These are phyloP conservation scores for Panthera leo DNA, from an alignment of 2,113 vertebrate genomes.

Conservation along the genomic window DNA sequence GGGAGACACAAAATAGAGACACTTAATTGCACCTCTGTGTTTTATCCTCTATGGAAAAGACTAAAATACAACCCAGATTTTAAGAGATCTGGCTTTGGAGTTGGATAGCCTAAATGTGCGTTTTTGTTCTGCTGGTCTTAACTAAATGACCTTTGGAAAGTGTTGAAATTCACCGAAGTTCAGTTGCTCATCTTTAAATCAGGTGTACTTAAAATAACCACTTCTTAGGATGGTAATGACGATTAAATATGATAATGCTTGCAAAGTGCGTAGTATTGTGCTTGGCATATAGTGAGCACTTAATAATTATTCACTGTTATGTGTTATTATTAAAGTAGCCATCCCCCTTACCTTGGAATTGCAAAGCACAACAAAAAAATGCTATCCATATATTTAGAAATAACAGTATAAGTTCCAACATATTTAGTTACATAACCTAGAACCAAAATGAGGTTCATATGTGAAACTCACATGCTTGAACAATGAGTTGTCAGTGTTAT, in stretches of 20 bases:
- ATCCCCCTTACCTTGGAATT: not conserved
- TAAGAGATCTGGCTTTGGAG: not conserved
- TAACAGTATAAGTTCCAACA: not conserved
- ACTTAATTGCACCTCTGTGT: not conserved
- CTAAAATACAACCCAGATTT: not conserved
- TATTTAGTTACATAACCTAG: conserved; percentile 23
- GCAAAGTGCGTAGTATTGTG: not conserved
- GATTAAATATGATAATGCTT: not conserved
- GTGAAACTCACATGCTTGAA: not conserved
- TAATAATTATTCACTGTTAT: not conserved
- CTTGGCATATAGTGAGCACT: not conserved
- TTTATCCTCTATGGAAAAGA: not conserved
- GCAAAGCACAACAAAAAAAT: not conserved
- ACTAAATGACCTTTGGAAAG: not conserved
- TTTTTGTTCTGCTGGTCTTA: not conserved
- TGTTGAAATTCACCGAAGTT: not conserved
- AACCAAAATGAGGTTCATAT: not conserved
- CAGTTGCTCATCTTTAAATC: not conserved
- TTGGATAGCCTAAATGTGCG: not conserved
- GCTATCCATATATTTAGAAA: not conserved
- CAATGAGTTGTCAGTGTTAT: not conserved
- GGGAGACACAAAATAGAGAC: not conserved
- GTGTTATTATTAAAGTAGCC: not conserved
- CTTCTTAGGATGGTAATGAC: not conserved
- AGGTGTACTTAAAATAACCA: not conserved